Evolutionary conservation across 2,888 invertebrate species (phyloP).

Genomic region (Pristionchus japonicus): DNA sequence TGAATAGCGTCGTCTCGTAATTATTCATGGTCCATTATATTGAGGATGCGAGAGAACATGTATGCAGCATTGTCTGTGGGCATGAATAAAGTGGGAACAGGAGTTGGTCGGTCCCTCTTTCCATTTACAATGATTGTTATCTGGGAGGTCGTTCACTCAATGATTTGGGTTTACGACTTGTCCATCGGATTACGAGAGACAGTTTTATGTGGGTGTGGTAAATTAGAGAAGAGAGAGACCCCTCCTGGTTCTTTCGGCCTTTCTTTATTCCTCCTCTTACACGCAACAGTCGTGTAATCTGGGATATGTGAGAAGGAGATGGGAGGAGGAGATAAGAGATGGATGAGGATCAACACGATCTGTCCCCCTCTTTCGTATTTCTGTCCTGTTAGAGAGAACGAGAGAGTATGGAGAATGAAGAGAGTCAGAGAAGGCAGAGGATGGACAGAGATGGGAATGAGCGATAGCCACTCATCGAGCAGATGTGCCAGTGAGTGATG

Average conservation of each 20-base stretch:
- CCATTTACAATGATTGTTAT: too few species aligned
- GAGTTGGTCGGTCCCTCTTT: too few species aligned
- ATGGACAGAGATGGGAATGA: neutral
- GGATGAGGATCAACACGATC: neutral
- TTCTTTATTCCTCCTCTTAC: neutral
- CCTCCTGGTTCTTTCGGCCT: neutral
- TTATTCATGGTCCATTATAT: neutral
- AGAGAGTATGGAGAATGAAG: too few species aligned
- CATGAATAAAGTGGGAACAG: too few species aligned
- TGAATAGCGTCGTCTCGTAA: neutral
- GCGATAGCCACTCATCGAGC: neutral
- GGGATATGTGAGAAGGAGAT: neutral
- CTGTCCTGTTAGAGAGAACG: too few species aligned
- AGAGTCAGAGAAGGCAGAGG: neutral
- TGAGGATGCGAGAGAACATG: neutral
- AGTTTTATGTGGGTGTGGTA: neutral
- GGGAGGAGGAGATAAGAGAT: neutral
- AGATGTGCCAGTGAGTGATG: neutral
- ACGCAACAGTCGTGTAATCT: neutral
- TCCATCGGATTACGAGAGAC: neutral
- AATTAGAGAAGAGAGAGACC: neutral
- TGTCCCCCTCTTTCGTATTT: too few species aligned
- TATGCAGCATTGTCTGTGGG: neutral
- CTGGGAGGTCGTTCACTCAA: neutral
- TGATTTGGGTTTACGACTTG: neutral